Base-by-base conservation (phyloP, 2,113 vertebrate genomes). In the Hiodon tergisus region DNA sequence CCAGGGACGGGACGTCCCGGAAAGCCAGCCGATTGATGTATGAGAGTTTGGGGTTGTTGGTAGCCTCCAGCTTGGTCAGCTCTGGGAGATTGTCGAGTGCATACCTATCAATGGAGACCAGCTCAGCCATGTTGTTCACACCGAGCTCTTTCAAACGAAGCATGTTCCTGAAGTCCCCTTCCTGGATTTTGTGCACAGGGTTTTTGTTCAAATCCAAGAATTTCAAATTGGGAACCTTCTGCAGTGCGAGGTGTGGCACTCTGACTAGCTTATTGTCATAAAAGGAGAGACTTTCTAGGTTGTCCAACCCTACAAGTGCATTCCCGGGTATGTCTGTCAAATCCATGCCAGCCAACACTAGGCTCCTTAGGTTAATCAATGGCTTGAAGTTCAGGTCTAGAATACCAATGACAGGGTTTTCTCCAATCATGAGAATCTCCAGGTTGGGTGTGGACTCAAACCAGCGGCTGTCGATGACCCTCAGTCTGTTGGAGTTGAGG, bases 161-260 rank as follows among this genome's bases (percentile, higher is more conserved):
- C 96, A 99, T 99, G 80, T 98, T 93, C 83, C 86, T 91, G 85
- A 99, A 99, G 87, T 99, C 97, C 5, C 97, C 97, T 86, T 95
- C 95, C 80, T 95, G 95, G 59, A 99, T 92, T 88, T 94, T 95
- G 74, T 92, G 93, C 70, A 99, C 95, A 0, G 95, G 97, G 8
- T 99, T 99, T 88, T 99, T 98, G 88, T 99, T 99, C 79, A 99
- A 91, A 82, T 99, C 97, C 76, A 99, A 86, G 83, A 99, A 99
- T 85, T 99, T 99, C 75, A 99, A 85, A 77, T 95, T 96, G 17
- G 95, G 95, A 67, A 98, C 92, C 81, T 95, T 98, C 79, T 96
- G 93, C 52, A 99, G 89, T 6, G 97, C 94, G 2, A 95, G 89
- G 69, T 98, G 96, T 78, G 97, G 97, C 67, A 99, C 96, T 83